These are phyloP conservation scores for Gulo gulo DNA, from an alignment of 2,113 vertebrate species.

Conservation along the genomic window DNA sequence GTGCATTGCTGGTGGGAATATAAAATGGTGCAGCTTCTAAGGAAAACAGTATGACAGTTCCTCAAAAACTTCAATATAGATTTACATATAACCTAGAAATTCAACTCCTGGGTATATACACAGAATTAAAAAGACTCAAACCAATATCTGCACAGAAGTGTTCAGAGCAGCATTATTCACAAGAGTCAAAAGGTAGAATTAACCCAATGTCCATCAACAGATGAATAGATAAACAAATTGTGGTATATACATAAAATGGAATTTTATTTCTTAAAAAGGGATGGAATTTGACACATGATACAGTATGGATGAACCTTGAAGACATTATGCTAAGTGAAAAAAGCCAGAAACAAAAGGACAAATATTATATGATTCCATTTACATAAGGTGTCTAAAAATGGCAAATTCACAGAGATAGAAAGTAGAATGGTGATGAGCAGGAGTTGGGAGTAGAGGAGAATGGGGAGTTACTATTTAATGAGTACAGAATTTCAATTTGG, in stretches of 20 bases:
- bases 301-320: neutral
- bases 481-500: neutral
- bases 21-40: neutral
- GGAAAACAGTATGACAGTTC: neutral
- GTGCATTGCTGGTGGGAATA: neutral
- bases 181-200: neutral
- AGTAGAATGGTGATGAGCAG: neutral
- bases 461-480: neutral
- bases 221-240: neutral
- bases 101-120: neutral
- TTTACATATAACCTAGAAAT: conserved; percentile 7
- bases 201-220: neutral
- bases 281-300: neutral
- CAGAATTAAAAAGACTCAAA: neutral
- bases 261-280: neutral
- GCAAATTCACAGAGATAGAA: neutral
- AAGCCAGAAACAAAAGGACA: neutral
- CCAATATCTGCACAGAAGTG: neutral
- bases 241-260: neutral
- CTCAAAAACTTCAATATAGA: neutral
- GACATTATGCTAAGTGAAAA: neutral
- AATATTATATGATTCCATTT: neutral
- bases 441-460: neutral
- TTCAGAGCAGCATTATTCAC: neutral
- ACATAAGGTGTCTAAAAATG: neutral